A percentile compares a stretch with the other conserved stretches of the same genome.
Evolutionary conservation across 1,140 invertebrate species (phyloP).

Genomic region (Drosophila kohkoa): DNA sequence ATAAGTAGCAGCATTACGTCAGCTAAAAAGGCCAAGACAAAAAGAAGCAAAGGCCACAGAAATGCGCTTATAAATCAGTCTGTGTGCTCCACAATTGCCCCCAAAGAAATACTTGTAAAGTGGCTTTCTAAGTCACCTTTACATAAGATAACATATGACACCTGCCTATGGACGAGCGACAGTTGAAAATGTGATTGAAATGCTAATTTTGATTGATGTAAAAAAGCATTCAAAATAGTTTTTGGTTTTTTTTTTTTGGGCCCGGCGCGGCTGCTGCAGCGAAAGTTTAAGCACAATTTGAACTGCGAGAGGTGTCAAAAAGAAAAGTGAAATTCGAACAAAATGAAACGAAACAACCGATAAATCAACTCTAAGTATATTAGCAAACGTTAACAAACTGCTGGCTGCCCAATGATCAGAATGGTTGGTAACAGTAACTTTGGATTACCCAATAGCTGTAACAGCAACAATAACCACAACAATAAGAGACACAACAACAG

Average conservation of each 20-base stretch:
- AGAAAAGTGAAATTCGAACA: conserved; percentile 71
- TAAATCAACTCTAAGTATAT: conserved; percentile 38
- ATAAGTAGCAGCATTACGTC: conserved; percentile 47
- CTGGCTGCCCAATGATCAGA: conserved; percentile 21
- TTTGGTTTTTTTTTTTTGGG: conserved; percentile 1
- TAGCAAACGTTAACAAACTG: conserved; percentile 12
- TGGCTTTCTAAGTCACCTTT: conserved; percentile 53
- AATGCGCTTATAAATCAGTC: conserved; percentile 20
- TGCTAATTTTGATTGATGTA: conserved; percentile 81
- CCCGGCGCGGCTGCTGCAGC: conserved; percentile 43
- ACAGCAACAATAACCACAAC: conserved; percentile 14
- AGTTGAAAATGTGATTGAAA: conserved; percentile 62
- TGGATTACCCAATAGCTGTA: conserved; percentile 48
- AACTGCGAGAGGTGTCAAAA: conserved; percentile 59
- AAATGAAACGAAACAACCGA: conserved; percentile 14
- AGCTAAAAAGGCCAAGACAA: conserved; percentile 26
- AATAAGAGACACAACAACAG: background rate
- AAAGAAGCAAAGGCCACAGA: conserved; percentile 33
- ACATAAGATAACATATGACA: conserved; percentile 39
- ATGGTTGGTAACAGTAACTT: conserved; percentile 31
- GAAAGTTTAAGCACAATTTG: conserved; percentile 64
- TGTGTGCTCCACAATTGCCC: conserved; percentile 22
- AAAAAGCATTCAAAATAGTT: conserved; percentile 33
- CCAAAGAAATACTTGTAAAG: conserved; percentile 24
- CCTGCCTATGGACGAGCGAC: background rate